These are phyloP conservation scores for Psephotus haematonotus DNA, from an alignment of 2,113 vertebrate genomes.

Conservation along the genomic window DNA sequence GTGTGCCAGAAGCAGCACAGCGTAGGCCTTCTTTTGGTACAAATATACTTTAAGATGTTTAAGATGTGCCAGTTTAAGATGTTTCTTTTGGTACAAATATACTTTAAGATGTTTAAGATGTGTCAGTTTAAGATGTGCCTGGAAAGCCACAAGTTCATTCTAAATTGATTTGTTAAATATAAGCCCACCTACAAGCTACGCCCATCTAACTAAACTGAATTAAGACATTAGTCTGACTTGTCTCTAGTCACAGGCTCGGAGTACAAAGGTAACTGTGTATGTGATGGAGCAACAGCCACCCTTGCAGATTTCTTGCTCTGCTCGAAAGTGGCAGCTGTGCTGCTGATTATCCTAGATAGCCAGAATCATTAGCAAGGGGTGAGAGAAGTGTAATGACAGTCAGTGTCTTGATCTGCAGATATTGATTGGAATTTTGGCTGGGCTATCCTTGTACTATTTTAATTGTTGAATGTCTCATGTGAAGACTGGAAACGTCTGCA, in stretches of 20 bases:
- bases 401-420: not conserved
- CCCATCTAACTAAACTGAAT: not conserved
- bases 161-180: slow-evolving; percentile 31
- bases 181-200: not conserved
- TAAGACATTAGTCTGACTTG: slow-evolving; percentile 20
- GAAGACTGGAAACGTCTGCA: not conserved
- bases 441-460: not conserved
- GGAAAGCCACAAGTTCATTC: not conserved
- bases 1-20: not conserved
- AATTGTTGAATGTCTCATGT: not conserved
- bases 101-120: too few species aligned
- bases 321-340: not conserved
- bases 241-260: not conserved
- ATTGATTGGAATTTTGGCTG: not conserved
- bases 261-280: not conserved
- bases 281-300: not conserved
- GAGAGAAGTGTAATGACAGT: not conserved
- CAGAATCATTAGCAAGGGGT: not conserved
- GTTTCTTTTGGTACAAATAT: not conserved
- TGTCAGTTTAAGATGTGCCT: not conserved
- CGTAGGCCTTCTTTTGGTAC: not conserved
- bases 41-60: too few species aligned
- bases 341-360: not conserved
- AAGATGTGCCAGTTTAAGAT: too few species aligned
- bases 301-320: not conserved